A percentile compares a stretch with the other conserved stretches of the same genome.
These are phyloP conservation scores for Athene cunicularia DNA, from an alignment of 2,113 vertebrate genomes.

Conservation along the genomic window DNA sequence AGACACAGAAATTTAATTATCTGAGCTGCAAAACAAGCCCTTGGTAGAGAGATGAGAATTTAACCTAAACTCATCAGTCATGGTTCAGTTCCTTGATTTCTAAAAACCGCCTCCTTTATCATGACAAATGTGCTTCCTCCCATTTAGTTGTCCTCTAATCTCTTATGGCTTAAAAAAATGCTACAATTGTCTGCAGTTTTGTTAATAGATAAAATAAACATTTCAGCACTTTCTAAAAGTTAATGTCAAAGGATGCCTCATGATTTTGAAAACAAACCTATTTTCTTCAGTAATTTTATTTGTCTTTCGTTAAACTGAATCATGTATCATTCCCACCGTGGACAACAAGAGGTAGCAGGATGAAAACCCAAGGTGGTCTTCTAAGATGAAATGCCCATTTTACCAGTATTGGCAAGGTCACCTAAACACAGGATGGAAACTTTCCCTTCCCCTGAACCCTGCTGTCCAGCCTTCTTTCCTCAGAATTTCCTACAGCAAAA, in stretches of 20 bases:
- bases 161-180: background rate
- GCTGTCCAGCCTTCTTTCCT: accelerated
- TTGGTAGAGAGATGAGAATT: background rate
- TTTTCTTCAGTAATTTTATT: background rate
- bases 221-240: background rate
- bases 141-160: background rate
- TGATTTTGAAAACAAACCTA: background rate
- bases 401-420: accelerated
- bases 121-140: conserved; percentile 18
- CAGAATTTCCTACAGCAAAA: background rate
- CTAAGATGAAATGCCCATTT: accelerated
- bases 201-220: background rate
- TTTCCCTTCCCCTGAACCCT: background rate
- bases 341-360: background rate
- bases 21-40: background rate
- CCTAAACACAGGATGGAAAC: background rate
- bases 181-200: background rate
- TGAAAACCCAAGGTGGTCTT: background rate
- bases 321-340: background rate
- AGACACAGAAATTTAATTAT: background rate
- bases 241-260: background rate
- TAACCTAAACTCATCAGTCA: conserved; percentile 33
- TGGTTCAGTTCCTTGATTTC: background rate
- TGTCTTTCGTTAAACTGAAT: background rate
- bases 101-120: background rate